Percentiles rank a stretch among this genome's conserved stretches.
Conservation (phyloP, 2,888 invertebrate genomes). For the Gari tellinella region DNA sequence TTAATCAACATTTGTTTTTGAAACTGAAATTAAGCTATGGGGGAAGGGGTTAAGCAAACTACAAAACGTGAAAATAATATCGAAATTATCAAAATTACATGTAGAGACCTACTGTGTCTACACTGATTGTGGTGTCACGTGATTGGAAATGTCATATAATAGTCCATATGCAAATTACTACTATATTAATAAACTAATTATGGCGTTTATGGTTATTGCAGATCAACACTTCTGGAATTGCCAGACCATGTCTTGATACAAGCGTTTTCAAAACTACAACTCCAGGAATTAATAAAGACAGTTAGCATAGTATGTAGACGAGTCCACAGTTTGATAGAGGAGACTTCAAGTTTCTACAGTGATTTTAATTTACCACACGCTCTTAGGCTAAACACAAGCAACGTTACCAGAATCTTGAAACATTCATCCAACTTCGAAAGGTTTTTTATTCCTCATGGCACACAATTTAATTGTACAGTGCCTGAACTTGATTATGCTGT, state of each 20-base stretch:
- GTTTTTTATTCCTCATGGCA: constrained; percentile 8
- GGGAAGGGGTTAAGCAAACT: too few relatives aligned
- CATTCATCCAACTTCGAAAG: constrained; percentile 17
- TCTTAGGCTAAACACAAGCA: background rate
- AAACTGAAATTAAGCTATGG: too few relatives aligned
- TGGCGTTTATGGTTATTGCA: too few relatives aligned
- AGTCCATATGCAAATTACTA: too few relatives aligned
- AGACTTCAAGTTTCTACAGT: constrained; percentile 7
- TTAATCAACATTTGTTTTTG: too few relatives aligned
- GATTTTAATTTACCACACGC: constrained; percentile 23
- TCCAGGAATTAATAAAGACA: constrained; percentile 7
- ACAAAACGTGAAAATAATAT: too few relatives aligned
- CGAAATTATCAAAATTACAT: too few relatives aligned
- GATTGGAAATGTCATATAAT: too few relatives aligned
- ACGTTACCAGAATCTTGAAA: constrained; percentile 8
- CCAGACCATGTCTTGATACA: constrained; percentile 19
- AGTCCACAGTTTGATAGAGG: constrained; percentile 12
- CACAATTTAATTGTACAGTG: background rate
- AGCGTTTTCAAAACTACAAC: constrained; percentile 12
- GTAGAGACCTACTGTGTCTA: too few relatives aligned
- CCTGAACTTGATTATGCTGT: constrained; percentile 12
- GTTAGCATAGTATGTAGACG: constrained; percentile 23
- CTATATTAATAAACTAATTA: too few relatives aligned
- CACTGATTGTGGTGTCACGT: too few relatives aligned
- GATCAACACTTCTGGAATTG: constrained; percentile 4